Evolutionary conservation across 2,113 vertebrate species (phyloP), one percentile per base, ranked within the genome.

Genomic region (Melozone crissalis): DNA sequence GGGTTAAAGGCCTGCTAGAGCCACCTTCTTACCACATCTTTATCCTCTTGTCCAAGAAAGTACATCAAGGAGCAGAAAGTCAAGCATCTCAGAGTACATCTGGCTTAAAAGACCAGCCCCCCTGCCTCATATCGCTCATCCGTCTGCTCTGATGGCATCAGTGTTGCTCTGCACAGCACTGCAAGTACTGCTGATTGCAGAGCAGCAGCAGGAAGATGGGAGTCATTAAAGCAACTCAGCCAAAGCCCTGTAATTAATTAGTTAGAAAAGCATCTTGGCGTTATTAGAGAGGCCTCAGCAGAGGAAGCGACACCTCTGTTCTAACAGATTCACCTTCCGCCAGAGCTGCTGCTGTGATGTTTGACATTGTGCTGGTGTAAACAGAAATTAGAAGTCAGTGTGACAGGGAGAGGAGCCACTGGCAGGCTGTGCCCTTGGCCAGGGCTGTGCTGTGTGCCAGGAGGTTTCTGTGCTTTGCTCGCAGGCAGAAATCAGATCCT

Each of bases 231-330:
- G 87, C 94, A 89, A 83, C 68, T 89, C 91, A 87, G 68, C 81
- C 91, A 95, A 95, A 87, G 90, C 93, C 83, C 87, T 94, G 74
- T 95, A 96, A 96, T 97, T 97, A 98, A 96, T 96, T 93, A 96
- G 90, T 76, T 96, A 69, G 87, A 94, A 97, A 97, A 95, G 81
- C 87, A 95, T 89, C 96, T 94, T 92, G 81, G 87, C 9, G 18
- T 92, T 80, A 94, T 94, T 78, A 94, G 90, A 69, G 89, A 96
- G 89, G 89, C 61, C 82, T 95, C 90, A 54, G 81, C 76, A 91
- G 93, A 97, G 91, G 87, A 93, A 94, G 81, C 15, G 23, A 90
- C 94, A 54, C 67, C 83, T 73, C 85, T 26, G 26, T 91, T 94
- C 89, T 69, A 65, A 19, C 55, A 92, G 92, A 67, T 55, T 89